A percentile compares a stretch with the other conserved stretches of the same genome.
phyloP scores from a whole-genome alignment of 2,113 vertebrate genomes.

The Gymnocephalus cernua region DNA sequence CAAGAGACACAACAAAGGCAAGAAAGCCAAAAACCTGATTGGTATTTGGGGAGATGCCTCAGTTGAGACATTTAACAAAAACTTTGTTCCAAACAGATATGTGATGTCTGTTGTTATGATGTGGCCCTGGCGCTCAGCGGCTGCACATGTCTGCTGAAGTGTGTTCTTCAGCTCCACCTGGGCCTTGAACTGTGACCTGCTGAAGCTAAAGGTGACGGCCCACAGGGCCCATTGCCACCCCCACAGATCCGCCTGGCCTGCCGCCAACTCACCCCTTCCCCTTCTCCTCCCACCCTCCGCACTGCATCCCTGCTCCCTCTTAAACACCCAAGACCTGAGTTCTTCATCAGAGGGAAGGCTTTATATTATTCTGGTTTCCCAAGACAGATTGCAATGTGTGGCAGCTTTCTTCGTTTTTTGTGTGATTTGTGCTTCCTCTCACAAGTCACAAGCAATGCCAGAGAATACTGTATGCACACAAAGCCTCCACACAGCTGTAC shows the following conservation, averaged over 20 bases:
- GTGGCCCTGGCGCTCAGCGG: not conserved
- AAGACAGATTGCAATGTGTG: slow-evolving; percentile 2
- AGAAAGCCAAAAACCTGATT: slow-evolving; percentile 17
- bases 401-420: not conserved
- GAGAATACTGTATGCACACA: not conserved
- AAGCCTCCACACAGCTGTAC: slow-evolving; percentile 14
- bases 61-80: not conserved
- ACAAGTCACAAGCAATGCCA: not conserved
- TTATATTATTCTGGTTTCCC: slow-evolving; percentile 23
- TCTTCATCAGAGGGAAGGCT: not conserved
- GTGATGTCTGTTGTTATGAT: not conserved
- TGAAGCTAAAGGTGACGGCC: slow-evolving; percentile 39
- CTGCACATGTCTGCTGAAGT: slow-evolving; percentile 1
- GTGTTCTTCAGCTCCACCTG: slow-evolving; percentile 50
- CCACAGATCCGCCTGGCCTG: slow-evolving; percentile 23
- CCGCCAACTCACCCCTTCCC: not conserved
- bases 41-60: slow-evolving; percentile 32
- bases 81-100: not conserved
- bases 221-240: slow-evolving; percentile 32
- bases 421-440: not conserved
- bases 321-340: not conserved
- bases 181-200: slow-evolving; percentile 49
- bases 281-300: not conserved
- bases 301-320: slow-evolving; percentile 1
- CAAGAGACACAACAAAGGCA: slow-evolving; percentile 26